Base-by-base conservation (phyloP, 2,888 invertebrate species). In the Vesta saturnalis region DNA sequence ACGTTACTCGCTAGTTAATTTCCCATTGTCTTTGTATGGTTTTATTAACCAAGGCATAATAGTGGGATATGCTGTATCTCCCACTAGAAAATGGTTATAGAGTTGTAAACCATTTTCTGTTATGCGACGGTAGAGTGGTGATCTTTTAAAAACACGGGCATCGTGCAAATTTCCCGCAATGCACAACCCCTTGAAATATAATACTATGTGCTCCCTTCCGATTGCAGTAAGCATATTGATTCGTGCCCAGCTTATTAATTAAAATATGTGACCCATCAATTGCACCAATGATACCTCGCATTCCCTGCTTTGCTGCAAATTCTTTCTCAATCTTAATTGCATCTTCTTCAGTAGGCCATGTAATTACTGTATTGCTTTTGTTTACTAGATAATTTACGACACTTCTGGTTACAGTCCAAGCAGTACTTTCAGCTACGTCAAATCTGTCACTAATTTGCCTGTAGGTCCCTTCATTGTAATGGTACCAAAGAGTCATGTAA, bases 141-240 rank as follows among this genome's bases (percentile, higher is more conserved):
- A 76, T 57, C 72, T 71, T 67, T 64, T 64, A 56, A 76, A 72
- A 47, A 76, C 69, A 55, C 73, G 69, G 19, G 71, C 72, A 71
- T 75, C 72, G 30, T 73, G 70, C 35, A 72, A 30, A 8, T 56
- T 62, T 55, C 67, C 67, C 23, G 63, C 14, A 22, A 39, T 60
- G 56, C 23, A 67, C 64, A 3, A 69, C 60, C 15, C 56, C 70
- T 64, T 69, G 69, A 1, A 69, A n/a, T 59, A n/a, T n/a, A n/a
- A n/a, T n/a, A n/a, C n/a, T n/a, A n/a, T n/a, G n/a, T n/a, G n/a
- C n/a, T n/a, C n/a, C n/a, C n/a, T n/a, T n/a, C n/a, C n/a, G n/a
- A n/a, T n/a, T n/a, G n/a, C n/a, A n/a, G n/a, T n/a, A n/a, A 22
- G 60, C 8, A 60, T 60, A 14, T 22, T 47, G 21, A 47, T 60